Base-by-base conservation (phyloP, 2,113 vertebrate genomes). In the Pleuronectes platessa region DNA sequence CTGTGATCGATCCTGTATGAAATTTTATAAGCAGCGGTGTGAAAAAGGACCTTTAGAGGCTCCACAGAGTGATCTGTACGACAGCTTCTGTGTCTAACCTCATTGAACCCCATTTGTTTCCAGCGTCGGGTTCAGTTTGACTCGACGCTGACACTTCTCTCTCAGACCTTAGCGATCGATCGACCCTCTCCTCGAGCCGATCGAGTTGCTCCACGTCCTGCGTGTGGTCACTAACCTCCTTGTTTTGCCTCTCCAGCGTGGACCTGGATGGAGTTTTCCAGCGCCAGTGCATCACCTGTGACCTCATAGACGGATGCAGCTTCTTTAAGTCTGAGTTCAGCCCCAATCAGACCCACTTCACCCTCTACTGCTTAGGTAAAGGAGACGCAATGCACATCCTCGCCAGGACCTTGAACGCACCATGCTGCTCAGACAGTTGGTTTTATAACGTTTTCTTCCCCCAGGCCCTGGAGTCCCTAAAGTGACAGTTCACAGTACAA, bases 401-500 rank as follows among this genome's bases (percentile, higher is more conserved):
- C 47, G 2, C 47, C 17, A 23, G 1, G 2, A 12, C 64, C 37
- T 12, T 45, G 9, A 56, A 65, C 60, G 54, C 14, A 62, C 65
- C 35, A 71, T 2, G 3, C 58, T 27, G 60, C 66, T 79, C 23
- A 45, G 27, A 60, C 27, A 66, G 55, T 60, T 70, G n/a, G 59
- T 74, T 84, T 79, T 26, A 63, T 47, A 58, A 70, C 61, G 17
- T 47, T 78, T 26, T 65, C 21, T 75, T 82, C 60, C 63, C 51
- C 8, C 83, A 96, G 95, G 95, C 18, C 95, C 95, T 9, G 94
- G 94, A 60, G 85, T 95, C 77, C 95, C 95, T 68, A 93, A 92
- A 80, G 93, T 95, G 76, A 94, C 94, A 0, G 87, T 94, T 74
- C 95, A 96, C 82, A 90, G 37, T 68, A 92, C 92, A 70, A 91